Evolutionary conservation across 2,113 vertebrate species (phyloP), one percentile per base, ranked within the genome.

Genomic region (Mellivora capensis): DNA sequence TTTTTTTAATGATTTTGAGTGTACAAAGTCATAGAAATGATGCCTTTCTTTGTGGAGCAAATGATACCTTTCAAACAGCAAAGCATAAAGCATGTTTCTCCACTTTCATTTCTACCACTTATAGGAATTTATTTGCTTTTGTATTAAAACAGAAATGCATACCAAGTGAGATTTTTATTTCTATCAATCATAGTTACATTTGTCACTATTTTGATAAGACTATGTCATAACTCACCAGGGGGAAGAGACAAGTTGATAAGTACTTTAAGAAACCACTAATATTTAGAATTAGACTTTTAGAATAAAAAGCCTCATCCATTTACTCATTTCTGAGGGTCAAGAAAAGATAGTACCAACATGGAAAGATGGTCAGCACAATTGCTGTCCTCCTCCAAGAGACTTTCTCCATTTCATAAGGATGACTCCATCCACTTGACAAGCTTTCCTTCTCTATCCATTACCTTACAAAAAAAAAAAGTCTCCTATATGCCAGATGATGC

Each of bases 181-280:
- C 90, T 88, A 94, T 94, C 93, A 90, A 86, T 96, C 88, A 97
- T 37, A 95, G 90, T 93, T 96, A 91, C 10, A 90, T 79, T 90
- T 97, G 76, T 87, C 87, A 92, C 79, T 96, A 95, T 95, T 95
- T 96, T 91, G 93, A 81, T 95, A 96, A 96, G 52, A 88, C 47
- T 81, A 83, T 18, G 29, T 83, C 62, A 39, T 93, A 96, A 97
- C 44, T 88, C 67, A 89, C 23, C n/a, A 96, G 20, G 42, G 79
- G 62, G 85, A 90, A 97, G 42, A 96, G 91, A 96, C 88, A 97
- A 96, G 54, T 54, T 91, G 94, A 86, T 94, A 91, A 95, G 47
- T 62, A 88, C 72, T 91, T 95, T 90, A 85, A 95, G 81, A 96
- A 97, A 72, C 23, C 79, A 96, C 23, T 62, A 96, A 67, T 69